phyloP scores from a whole-genome alignment of 2,797 vertebrate genomes.

The Nothura maculosa region DNA sequence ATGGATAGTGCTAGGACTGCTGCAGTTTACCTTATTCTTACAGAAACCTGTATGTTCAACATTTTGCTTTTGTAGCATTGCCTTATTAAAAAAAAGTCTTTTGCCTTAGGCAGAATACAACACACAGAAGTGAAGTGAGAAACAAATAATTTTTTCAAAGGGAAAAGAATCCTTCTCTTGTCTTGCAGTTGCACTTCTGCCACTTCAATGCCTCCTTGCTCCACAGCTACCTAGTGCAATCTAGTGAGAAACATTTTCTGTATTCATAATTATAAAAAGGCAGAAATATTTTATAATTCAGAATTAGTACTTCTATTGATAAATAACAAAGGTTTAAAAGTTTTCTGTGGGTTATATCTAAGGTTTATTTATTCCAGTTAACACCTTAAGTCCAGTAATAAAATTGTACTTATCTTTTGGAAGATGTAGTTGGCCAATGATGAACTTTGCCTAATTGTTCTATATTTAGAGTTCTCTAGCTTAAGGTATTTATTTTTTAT shows the following conservation, averaged over 20 bases:
- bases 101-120: background rate
- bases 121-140: background rate
- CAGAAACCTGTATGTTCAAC: background rate
- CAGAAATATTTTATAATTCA: background rate
- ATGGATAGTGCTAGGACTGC: background rate
- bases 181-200: background rate
- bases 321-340: background rate
- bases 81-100: background rate
- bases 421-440: background rate
- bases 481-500: background rate
- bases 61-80: background rate
- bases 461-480: background rate
- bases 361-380: too few species aligned
- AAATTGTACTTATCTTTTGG: background rate
- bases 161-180: background rate
- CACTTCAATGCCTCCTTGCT: fast-evolving
- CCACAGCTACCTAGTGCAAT: background rate
- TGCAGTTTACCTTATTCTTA: background rate
- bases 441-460: background rate
- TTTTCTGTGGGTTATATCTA: background rate
- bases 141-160: background rate
- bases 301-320: background rate
- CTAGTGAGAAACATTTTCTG: background rate
- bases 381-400: background rate
- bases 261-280: background rate